Evolutionary conservation across 2,113 vertebrate genomes (phyloP), one percentile per base, ranked within the genome.

Genomic region (Leptobrachium leishanense): DNA sequence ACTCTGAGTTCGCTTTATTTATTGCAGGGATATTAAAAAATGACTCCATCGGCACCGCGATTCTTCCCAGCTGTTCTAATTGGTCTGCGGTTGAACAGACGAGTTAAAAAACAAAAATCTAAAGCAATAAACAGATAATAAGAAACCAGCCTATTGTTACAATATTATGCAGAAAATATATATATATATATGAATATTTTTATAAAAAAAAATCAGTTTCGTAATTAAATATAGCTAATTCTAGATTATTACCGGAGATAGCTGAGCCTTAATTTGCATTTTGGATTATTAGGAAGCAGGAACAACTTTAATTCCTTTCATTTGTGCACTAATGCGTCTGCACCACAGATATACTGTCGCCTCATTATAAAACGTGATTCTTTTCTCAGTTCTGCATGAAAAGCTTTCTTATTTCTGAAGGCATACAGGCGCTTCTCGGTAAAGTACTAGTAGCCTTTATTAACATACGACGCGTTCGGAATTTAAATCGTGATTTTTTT

Each of bases 251-350:
- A 59, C 8, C 8, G 55, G 50, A 10, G 13, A 59, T 59, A 59
- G 13, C 11, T 12, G 13, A 8, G 4, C 13, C 13, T 59, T 59
- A 59, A 59, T 59, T 59, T 11, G 13, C 11, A 7, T 2, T 59
- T 11, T 59, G 55, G 13, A 59, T 12, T 59, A 59, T 13, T 54
- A 54, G 50, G 6, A 59, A 59, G 1, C 13, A 15, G 13, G 55
- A 59, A 64, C 3, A n/a, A 15, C 68, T 63, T 40, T 44, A 50
- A 63, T 50, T 77, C 67, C 76, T 63, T 70, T 85, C 85, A 81
- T 82, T 74, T 76, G 68, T 67, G 81, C 81, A 41, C 31, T 69
- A 41, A 13, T 3, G 41, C 41, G n/a, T n/a, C 57, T 43, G 54
- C 15, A 53, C 68, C 71, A 42, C 10, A 41, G 67, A 68, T 68